Base-by-base conservation (phyloP, 2,797 vertebrate species). In the Triplophysa bombifrons region DNA sequence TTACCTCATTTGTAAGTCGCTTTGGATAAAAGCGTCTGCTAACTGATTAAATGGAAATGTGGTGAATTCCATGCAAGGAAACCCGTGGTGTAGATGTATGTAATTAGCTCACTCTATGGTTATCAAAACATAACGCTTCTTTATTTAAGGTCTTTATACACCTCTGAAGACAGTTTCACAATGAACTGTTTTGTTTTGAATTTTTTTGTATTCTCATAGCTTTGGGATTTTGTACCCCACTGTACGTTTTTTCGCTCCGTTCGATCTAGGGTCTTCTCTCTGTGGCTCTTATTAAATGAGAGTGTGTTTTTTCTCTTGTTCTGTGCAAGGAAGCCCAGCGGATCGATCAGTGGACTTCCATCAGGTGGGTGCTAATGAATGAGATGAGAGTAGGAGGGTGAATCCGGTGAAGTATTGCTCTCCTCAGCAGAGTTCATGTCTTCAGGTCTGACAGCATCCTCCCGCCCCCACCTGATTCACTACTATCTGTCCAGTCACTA, bases 401-500 rank as follows among this genome's bases (percentile, higher is more conserved):
- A 73, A 55, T 73, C 56, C 12, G 64, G 55, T 48, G 72, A 79
- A 79, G 58, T 83, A 83, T 83, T 82, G 80, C 84, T 84, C 78
- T 75, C 73, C 82, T 82, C 82, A 85, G 81, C 81, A 85, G 74
- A 81, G 63, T 72, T 78, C 76, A 50, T 78, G 72, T 79, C 91
- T 89, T 84, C 69, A 84, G 90, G 90, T 89, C 83, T 90, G 82
- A 76, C 82, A 87, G 87, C 84, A 84, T 90, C 83, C 86, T 88
- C 88, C 89, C 87, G 89, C 66, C 3, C 22, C 66, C 4, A 27
- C 66, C 89, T 89, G 88, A 87, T 69, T 76, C 74, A 64, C 83
- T 71, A 68, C 70, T 83, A 90, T 91, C 89, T 91, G 90, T 92
- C 89, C 89, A 89, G 86, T 91, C 90, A 89, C 89, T 92, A 93